Base-by-base conservation (phyloP, 2,113 vertebrate genomes). In the Accipiter virgatus region DNA sequence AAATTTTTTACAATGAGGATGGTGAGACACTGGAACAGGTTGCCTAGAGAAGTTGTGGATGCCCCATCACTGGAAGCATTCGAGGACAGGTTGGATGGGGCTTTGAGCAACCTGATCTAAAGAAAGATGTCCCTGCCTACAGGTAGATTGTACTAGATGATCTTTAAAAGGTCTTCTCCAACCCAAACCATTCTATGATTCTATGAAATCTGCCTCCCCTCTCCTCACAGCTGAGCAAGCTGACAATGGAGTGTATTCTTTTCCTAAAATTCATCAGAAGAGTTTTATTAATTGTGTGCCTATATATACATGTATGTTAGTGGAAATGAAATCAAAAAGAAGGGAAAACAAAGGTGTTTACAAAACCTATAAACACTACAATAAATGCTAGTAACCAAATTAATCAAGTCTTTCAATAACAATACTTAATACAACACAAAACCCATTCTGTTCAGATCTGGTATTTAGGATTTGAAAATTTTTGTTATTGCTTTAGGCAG, bases 391-490 rank as follows among this genome's bases (percentile, higher is more conserved):
- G n/a, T 42, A 56, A 38, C 5, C 6, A 38, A 34, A 87, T 63
- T 14, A 71, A 67, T 77, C 36, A 79, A 58, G 17, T 40, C 8
- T 70, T 74, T 79, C 19, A 79, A 42, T 25, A 70, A 11, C n/a
- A 47, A 40, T 61, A 70, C 9, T 42, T 81, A 53, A 79, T 56
- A 29, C 9, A n/a, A 70, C 34, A 38, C 3, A 53, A 90, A 68
- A 20, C 0, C 1, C 8, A 13, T 43, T 79, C 17, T 53, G 9
- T 38, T 36, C 16, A 79, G 40, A 29, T 43, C 26, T 0, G 0
- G 5, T 58, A 59, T 77, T 52, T 59, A 63, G 14, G 38, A 83
- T n/a, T 52, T 48, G 8, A 72, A 55, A 7, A 34, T 14, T 38
- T 74, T 65, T 91, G 15, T 50, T 72, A 66, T 5, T 80, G 42